A percentile compares a stretch with the other conserved stretches of the same genome.
Conservation (phyloP, 2,113 vertebrate species). For the Sapajus apella region DNA sequence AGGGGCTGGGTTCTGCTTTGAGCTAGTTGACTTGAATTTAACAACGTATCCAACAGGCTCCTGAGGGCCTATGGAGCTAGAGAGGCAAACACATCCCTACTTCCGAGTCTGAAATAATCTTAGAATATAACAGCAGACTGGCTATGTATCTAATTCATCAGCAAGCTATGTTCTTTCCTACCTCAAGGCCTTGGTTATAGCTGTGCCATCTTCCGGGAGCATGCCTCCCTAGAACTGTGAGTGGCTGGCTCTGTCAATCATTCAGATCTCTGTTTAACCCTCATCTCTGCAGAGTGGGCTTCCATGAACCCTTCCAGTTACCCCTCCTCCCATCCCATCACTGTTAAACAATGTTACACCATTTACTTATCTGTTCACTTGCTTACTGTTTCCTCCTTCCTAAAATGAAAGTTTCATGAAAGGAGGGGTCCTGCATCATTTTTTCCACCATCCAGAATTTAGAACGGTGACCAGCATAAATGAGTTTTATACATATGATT, state of each 20-base stretch:
- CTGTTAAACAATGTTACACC: background rate
- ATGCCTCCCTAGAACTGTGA: background rate
- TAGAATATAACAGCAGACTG: background rate
- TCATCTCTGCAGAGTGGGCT: background rate
- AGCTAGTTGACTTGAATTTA: background rate
- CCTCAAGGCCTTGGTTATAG: background rate
- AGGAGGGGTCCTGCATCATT: background rate
- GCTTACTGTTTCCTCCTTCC: background rate
- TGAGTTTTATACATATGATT: background rate
- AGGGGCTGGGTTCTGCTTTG: background rate
- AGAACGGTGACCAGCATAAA: background rate
- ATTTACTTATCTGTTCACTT: background rate
- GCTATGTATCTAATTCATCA: background rate
- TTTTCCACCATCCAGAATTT: background rate
- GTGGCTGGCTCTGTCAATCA: background rate
- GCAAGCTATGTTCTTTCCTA: background rate
- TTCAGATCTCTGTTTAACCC: background rate
- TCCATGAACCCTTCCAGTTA: background rate
- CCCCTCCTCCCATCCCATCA: background rate
- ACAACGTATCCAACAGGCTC: background rate
- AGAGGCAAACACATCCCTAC: too few species aligned
- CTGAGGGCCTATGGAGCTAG: fast-evolving
- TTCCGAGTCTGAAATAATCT: background rate
- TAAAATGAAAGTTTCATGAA: background rate
- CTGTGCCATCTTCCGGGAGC: background rate